These are phyloP conservation scores for Coelopa pilipes DNA, from an alignment of 2,888 invertebrate genomes.

Conservation along the genomic window DNA sequence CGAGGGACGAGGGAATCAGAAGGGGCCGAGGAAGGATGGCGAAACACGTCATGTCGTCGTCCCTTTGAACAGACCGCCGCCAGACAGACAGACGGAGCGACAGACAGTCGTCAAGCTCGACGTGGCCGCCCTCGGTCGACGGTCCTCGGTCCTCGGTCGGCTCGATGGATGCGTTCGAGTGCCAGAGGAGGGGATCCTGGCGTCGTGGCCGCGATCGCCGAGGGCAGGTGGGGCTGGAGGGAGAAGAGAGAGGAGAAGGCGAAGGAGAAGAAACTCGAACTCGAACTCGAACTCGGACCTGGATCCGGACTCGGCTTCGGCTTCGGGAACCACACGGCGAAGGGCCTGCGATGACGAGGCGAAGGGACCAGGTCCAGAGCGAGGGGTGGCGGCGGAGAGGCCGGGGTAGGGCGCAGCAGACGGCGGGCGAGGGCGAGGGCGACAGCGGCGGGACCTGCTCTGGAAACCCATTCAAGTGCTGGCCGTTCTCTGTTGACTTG, in stretches of 20 bases:
- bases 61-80: slow-evolving; percentile 46
- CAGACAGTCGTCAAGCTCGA: slow-evolving; percentile 26
- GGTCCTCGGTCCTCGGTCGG: neutral
- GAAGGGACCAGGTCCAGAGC: too few relatives aligned
- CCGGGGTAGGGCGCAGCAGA: too few relatives aligned
- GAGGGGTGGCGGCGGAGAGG: too few relatives aligned
- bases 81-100: slow-evolving; percentile 48
- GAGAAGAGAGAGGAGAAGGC: too few relatives aligned
- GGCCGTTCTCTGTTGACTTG: slow-evolving; percentile 18
- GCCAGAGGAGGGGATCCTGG: neutral
- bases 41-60: slow-evolving; percentile 17
- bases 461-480: neutral
- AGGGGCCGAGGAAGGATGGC: neutral
- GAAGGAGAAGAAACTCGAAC: too few relatives aligned
- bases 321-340: too few relatives aligned
- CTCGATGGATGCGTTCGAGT: neutral
- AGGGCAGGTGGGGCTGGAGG: too few relatives aligned
- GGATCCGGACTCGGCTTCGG: too few relatives aligned
- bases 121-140: neutral
- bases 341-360: too few relatives aligned
- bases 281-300: too few relatives aligned
- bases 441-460: too few relatives aligned
- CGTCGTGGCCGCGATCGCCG: neutral
- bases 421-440: too few relatives aligned
- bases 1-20: neutral